Base-by-base conservation (phyloP, 2,888 invertebrate species). In the Drosophila mayaguana region DNA sequence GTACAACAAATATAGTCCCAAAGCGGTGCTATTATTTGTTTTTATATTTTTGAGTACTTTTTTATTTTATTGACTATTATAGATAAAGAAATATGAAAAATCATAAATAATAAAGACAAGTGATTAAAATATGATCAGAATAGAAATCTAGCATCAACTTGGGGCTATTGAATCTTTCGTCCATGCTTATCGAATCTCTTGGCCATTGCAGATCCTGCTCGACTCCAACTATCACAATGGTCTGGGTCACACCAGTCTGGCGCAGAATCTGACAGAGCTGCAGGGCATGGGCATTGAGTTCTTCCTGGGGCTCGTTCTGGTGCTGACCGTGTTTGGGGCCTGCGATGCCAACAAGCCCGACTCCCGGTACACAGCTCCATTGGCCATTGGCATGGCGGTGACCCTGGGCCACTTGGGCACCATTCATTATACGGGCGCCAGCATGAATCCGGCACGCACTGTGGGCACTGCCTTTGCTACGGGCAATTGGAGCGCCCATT, bases 391-490 rank as follows among this genome's bases (percentile, higher is more conserved):
- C 0, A 94, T 98, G 80, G 95, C 98, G 0, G 97, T 98, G 51
- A 95, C 96, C 0, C 94, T 97, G 71, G 97, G 97, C 8, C 98
- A 98, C 92, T 94, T 98, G 81, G 95, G 96, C 63, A 96, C 96
- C 16, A 96, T 98, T 90, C 95, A 96, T 93, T 95, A 95, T 90
- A 98, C 98, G 12, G 97, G 98, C 50, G 95, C 97, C 43, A 96
- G 97, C 84, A 98, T 98, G 98, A 98, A 98, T 93, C 97, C 98
- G 0, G 98, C 98, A 0, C 94, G 98, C 72, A 96, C 96, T 69
- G 95, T 98, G 89, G 98, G 98, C 67, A 96, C 97, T 0, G 97
- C 98, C 3, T 95, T 97, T 28, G 95, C 97, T 65, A 95, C 95
- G 77, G 95, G 95, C 71, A 93, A 93, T 36, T 98, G 97, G 96